Percentiles rank a stretch among this genome's conserved stretches.
phyloP scores from a whole-genome alignment of 2,113 vertebrate genomes.

The Sturnus vulgaris region DNA sequence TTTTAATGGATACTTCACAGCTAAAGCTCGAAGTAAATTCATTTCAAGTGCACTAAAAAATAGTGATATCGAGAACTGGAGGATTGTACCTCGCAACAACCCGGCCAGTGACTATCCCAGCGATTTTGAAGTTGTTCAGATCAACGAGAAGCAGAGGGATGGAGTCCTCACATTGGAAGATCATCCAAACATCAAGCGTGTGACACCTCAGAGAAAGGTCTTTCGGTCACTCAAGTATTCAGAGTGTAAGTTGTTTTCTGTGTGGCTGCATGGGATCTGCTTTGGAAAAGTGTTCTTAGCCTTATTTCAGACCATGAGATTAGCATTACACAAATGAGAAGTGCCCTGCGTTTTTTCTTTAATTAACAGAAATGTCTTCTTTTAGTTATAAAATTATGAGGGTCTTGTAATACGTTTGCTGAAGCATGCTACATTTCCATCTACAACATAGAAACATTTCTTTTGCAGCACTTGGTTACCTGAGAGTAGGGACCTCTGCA shows the following conservation, averaged over 20 bases:
- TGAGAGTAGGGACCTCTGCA: background rate
- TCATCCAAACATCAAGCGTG: constrained; percentile 95
- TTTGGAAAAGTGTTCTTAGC: background rate
- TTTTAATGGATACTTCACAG: constrained; percentile 92
- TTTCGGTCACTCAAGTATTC: constrained; percentile 88
- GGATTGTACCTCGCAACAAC: constrained; percentile 91
- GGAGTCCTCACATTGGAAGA: constrained; percentile 87
- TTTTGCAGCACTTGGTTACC: background rate
- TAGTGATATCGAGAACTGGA: constrained; percentile 83
- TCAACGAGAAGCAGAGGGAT: constrained; percentile 81
- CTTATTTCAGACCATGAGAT: background rate
- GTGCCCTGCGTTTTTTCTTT: background rate
- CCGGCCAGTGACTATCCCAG: constrained; percentile 96
- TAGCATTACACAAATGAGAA: background rate
- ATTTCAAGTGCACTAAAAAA: constrained; percentile 90
- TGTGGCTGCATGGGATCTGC: background rate
- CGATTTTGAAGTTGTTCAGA: constrained; percentile 96
- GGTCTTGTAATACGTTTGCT: background rate
- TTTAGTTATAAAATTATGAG: background rate
- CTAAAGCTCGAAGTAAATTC: constrained; percentile 91
- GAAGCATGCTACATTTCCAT: accelerated
- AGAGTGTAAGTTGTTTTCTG: constrained; percentile 79
- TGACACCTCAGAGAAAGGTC: constrained; percentile 92
- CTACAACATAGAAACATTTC: accelerated
- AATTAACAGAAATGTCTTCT: background rate